These are phyloP conservation scores for Rhinoraja longicauda DNA, from an alignment of 2,797 vertebrate species.

Conservation along the genomic window DNA sequence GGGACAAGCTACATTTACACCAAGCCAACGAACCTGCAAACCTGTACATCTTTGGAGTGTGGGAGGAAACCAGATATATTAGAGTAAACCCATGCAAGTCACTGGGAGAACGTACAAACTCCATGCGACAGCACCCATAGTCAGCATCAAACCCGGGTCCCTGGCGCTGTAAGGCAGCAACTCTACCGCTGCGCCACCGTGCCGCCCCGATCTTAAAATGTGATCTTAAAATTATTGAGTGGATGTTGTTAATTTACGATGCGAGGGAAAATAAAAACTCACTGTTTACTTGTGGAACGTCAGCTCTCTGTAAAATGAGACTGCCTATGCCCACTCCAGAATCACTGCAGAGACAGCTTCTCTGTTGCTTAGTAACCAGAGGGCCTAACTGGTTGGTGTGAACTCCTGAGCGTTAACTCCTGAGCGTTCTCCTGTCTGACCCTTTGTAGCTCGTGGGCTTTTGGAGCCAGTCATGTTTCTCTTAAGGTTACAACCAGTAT, in stretches of 20 bases:
- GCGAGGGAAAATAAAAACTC: too few relatives aligned
- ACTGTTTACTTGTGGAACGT: background rate
- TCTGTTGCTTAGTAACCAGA: slow-evolving; percentile 8
- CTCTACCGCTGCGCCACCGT: too few relatives aligned
- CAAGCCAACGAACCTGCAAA: too few relatives aligned
- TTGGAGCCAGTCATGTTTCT: background rate
- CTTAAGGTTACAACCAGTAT: background rate
- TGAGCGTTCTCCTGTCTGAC: background rate
- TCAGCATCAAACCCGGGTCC: too few relatives aligned
- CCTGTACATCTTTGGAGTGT: too few relatives aligned
- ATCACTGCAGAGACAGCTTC: background rate
- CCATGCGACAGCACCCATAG: too few relatives aligned
- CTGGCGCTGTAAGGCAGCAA: too few relatives aligned
- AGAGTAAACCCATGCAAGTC: too few relatives aligned
- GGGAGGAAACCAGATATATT: too few relatives aligned
- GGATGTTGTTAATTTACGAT: background rate
- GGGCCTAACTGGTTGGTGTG: background rate
- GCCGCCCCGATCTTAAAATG: too few relatives aligned
- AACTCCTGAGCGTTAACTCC: background rate
- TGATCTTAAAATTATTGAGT: background rate
- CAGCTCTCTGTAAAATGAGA: background rate
- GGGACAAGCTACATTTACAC: too few relatives aligned
- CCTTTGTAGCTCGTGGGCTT: background rate
- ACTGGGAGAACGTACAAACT: too few relatives aligned
- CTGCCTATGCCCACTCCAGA: background rate